Evolutionary conservation across 2,888 invertebrate species (phyloP).

Genomic region (Venustoraphidia nigricollis): DNA sequence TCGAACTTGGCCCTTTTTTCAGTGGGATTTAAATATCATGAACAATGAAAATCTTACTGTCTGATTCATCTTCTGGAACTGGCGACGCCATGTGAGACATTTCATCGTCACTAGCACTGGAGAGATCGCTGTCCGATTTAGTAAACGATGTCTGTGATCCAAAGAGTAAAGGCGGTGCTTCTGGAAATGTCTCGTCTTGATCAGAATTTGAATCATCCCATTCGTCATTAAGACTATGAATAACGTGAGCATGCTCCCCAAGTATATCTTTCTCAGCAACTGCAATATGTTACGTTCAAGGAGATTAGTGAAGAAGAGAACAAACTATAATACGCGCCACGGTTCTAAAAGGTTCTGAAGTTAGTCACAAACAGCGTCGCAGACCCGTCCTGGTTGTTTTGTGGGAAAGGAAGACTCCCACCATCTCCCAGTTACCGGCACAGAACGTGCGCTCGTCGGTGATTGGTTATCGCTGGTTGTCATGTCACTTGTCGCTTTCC

Average conservation of each 20-base stretch:
- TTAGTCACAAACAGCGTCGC: too few relatives aligned
- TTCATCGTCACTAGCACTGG: slow-evolving; percentile 44
- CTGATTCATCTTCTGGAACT: slow-evolving; percentile 55
- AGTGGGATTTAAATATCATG: too few relatives aligned
- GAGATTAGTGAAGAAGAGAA: too few relatives aligned
- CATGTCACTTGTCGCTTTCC: too few relatives aligned
- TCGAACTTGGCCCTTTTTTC: too few relatives aligned
- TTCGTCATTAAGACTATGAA: slow-evolving; percentile 17
- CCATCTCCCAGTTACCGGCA: too few relatives aligned
- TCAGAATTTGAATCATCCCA: slow-evolving; percentile 32
- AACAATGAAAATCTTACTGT: slow-evolving; percentile 34
- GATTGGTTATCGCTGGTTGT: too few relatives aligned
- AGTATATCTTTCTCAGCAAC: slow-evolving; percentile 15
- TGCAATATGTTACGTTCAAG: neutral
- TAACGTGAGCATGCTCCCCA: slow-evolving; percentile 21
- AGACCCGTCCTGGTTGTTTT: too few relatives aligned
- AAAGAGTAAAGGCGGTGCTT: slow-evolving; percentile 18
- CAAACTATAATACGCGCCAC: too few relatives aligned
- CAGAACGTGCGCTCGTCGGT: too few relatives aligned
- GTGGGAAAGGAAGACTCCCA: too few relatives aligned
- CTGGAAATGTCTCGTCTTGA: slow-evolving; percentile 22
- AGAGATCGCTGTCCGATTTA: slow-evolving; percentile 28
- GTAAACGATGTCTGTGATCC: slow-evolving; percentile 12
- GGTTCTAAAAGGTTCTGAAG: too few relatives aligned
- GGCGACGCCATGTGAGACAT: slow-evolving; percentile 44